These are phyloP conservation scores for Hydriomena furcata DNA, from an alignment of 2,888 invertebrate genomes.

Conservation along the genomic window DNA sequence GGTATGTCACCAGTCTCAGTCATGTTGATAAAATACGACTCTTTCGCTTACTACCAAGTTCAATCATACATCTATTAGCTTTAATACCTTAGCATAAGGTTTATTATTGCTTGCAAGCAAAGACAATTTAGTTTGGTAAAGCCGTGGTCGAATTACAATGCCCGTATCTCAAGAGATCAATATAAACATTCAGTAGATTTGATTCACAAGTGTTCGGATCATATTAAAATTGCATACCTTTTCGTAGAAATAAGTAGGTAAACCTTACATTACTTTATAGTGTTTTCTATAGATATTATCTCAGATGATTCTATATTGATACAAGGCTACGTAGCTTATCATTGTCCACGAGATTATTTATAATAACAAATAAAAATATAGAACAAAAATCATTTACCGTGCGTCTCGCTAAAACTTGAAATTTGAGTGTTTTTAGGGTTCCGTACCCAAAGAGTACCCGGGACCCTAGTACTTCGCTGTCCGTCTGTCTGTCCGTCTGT, in stretches of 20 bases:
- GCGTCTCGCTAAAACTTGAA: too few relatives aligned
- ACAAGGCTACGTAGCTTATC: too few relatives aligned
- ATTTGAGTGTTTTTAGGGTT: too few relatives aligned
- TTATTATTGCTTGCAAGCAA: constrained; percentile 17
- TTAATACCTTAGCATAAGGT: constrained; percentile 23
- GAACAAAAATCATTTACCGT: too few relatives aligned
- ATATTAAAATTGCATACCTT: constrained; percentile 26
- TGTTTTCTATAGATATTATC: too few relatives aligned
- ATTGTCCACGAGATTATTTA: too few relatives aligned
- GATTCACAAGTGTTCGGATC: constrained; percentile 49
- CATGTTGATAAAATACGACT: constrained; percentile 53
- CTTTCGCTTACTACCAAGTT: constrained; percentile 30
- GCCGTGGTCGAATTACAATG: constrained; percentile 64
- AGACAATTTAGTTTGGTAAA: constrained; percentile 30
- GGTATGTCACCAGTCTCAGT: constrained; percentile 46
- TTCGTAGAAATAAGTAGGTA: background rate
- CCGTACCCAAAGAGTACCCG: too few relatives aligned
- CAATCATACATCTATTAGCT: constrained; percentile 6
- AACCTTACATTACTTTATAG: too few relatives aligned
- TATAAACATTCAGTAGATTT: constrained; percentile 65
- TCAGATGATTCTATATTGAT: too few relatives aligned
- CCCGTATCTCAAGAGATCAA: constrained; percentile 58
- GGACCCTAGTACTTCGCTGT: too few relatives aligned
- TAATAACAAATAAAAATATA: too few relatives aligned
- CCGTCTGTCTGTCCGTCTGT: too few relatives aligned